phyloP scores from a whole-genome alignment of 2,113 vertebrate species.

The Onychorhynchus coronatus region DNA sequence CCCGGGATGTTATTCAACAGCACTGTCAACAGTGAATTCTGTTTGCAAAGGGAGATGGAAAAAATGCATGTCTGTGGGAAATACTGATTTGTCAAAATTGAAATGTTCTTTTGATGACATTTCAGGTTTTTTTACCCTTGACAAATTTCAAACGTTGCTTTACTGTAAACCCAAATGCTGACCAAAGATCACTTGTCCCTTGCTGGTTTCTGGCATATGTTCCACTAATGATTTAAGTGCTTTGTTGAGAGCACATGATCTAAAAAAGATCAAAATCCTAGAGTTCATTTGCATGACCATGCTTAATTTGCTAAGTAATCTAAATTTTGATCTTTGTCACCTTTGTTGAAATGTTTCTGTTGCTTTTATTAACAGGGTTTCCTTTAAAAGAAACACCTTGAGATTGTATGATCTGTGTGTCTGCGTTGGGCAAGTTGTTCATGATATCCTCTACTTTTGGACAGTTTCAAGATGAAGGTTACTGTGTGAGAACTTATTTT shows the following conservation, averaged over 20 bases:
- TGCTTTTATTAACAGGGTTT: not conserved
- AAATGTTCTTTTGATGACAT: constrained; percentile 10
- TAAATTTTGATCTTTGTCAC: not conserved
- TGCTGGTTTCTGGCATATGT: not conserved
- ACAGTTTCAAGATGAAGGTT: not conserved
- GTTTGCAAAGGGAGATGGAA: constrained; percentile 42
- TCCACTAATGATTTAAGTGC: not conserved
- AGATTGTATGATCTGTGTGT: not conserved
- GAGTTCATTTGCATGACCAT: not conserved
- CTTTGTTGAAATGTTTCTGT: not conserved
- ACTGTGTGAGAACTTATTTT: not conserved
- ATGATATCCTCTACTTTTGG: not conserved
- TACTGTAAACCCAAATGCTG: not conserved
- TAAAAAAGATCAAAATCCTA: not conserved
- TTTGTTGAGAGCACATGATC: not conserved
- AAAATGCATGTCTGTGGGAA: not conserved
- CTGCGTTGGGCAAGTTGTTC: not conserved
- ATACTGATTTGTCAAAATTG: not conserved
- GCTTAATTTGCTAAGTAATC: not conserved
- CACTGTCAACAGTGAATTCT: not conserved
- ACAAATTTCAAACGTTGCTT: constrained; percentile 8
- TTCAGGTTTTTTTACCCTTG: not conserved
- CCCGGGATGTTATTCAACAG: not conserved
- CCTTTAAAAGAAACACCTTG: not conserved
- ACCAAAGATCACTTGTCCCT: not conserved